Percentiles rank a stretch among this genome's conserved stretches.
phyloP scores from a whole-genome alignment of 2,113 vertebrate genomes.

The Beaufortia kweichowensis region DNA sequence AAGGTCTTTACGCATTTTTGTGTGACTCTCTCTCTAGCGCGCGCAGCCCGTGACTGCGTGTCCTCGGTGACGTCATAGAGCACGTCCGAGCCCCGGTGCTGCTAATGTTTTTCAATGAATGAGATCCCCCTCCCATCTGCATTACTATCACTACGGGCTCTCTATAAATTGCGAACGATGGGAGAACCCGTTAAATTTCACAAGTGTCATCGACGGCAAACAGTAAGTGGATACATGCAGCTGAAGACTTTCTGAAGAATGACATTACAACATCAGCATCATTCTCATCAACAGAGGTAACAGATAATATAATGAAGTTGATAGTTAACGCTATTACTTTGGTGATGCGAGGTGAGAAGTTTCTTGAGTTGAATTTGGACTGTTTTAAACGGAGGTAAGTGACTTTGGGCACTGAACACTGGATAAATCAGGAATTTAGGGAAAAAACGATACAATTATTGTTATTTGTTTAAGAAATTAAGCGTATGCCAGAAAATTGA shows the following conservation, averaged over 20 bases:
- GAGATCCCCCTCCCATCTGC: slow-evolving; percentile 79
- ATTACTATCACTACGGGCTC: slow-evolving; percentile 84
- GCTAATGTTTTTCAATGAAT: slow-evolving; percentile 92
- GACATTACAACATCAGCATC: neutral
- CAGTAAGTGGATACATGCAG: slow-evolving; percentile 56
- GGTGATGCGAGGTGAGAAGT: slow-evolving; percentile 45
- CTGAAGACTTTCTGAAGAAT: slow-evolving; percentile 20
- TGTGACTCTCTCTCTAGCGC: slow-evolving; percentile 63
- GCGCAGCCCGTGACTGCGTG: slow-evolving; percentile 80
- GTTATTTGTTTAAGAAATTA: neutral
- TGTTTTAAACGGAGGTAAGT: slow-evolving; percentile 59
- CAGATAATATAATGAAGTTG: neutral
- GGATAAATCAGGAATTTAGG: neutral
- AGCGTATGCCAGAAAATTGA: neutral
- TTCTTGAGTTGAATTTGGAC: slow-evolving; percentile 31
- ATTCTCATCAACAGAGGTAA: neutral
- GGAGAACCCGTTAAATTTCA: slow-evolving; percentile 73
- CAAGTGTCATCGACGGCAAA: slow-evolving; percentile 59
- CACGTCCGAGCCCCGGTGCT: slow-evolving; percentile 80
- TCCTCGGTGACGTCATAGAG: slow-evolving; percentile 82
- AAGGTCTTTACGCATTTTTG: slow-evolving; percentile 40
- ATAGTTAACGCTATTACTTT: slow-evolving; percentile 8
- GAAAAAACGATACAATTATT: neutral
- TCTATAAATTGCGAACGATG: slow-evolving; percentile 82
- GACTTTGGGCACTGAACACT: neutral